Percentiles rank a stretch among this genome's conserved stretches.
phyloP scores from a whole-genome alignment of 2,888 invertebrate genomes.

The Athalia cordata region DNA sequence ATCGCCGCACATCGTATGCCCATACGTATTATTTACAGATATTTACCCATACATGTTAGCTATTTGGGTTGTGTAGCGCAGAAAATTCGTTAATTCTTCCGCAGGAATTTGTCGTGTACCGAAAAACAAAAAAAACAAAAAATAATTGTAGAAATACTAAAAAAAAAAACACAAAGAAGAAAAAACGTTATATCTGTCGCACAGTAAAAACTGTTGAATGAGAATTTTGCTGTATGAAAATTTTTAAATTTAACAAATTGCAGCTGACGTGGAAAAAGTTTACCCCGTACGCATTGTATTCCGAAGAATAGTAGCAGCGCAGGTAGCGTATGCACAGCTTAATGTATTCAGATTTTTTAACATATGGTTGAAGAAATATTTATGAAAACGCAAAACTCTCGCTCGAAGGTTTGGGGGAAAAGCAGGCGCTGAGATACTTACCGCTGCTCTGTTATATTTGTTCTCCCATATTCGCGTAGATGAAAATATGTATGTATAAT shows the following conservation, averaged over 20 bases:
- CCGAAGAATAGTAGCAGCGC: conserved; percentile 16
- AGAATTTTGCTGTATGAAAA: conserved; percentile 16
- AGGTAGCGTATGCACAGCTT: background rate
- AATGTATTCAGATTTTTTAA: background rate
- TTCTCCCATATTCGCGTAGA: conserved; percentile 32
- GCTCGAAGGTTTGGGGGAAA: background rate
- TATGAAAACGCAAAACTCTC: conserved; percentile 39
- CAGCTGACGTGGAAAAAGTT: background rate
- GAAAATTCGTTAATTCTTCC: no score
- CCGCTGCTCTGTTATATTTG: conserved; percentile 37
- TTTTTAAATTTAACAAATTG: conserved; percentile 38
- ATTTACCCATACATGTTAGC: no score
- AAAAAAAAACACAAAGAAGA: background rate
- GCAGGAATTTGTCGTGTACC: background rate
- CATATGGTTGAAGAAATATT: conserved; percentile 29
- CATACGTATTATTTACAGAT: no score
- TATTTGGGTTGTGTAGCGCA: no score
- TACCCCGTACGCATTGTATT: background rate
- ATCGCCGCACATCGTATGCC: no score
- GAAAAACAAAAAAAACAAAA: no score
- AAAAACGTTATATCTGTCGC: conserved; percentile 10
- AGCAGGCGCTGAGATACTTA: background rate
- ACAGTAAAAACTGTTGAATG: conserved; percentile 16
- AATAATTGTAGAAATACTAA: no score
- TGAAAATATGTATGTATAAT: conserved; percentile 1